Conservation (phyloP, 2,888 invertebrate genomes). For the Volucella inanis region DNA sequence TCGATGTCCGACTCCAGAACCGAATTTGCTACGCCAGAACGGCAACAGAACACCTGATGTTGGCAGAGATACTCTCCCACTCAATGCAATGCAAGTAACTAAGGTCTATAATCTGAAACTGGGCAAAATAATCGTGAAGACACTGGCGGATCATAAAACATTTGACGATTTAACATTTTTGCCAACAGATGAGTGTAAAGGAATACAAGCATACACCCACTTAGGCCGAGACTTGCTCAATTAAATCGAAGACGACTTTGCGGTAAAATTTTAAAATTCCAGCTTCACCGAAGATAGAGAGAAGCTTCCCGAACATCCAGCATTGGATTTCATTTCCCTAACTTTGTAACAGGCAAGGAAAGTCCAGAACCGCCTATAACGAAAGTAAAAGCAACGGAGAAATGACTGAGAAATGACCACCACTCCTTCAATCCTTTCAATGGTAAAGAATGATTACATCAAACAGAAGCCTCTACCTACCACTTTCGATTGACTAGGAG, state of each 20-base stretch:
- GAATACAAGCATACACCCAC: constrained; percentile 70
- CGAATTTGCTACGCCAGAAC: constrained; percentile 77
- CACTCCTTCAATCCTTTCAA: background rate
- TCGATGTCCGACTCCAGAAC: constrained; percentile 80
- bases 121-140: constrained; percentile 80
- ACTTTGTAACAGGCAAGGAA: constrained; percentile 28
- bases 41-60: constrained; percentile 60
- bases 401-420: constrained; percentile 60
- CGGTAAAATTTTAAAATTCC: constrained; percentile 81
- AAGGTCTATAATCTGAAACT: constrained; percentile 82
- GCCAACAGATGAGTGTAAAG: constrained; percentile 42
- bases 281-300: constrained; percentile 79
- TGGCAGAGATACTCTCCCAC: constrained; percentile 78
- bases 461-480: constrained; percentile 55
- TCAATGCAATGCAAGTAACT: constrained; percentile 77
- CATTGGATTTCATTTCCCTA: constrained; percentile 70
- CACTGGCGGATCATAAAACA: constrained; percentile 74
- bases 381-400: constrained; percentile 19
- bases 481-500: constrained; percentile 55
- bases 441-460: no score
- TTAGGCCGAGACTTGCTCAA: constrained; percentile 44
- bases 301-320: constrained; percentile 69
- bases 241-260: constrained; percentile 75
- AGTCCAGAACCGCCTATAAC: constrained; percentile 17
- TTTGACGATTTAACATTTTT: constrained; percentile 73